Evolutionary conservation across 2,797 vertebrate species (phyloP).

Genomic region (Uromys caudimaculatus): DNA sequence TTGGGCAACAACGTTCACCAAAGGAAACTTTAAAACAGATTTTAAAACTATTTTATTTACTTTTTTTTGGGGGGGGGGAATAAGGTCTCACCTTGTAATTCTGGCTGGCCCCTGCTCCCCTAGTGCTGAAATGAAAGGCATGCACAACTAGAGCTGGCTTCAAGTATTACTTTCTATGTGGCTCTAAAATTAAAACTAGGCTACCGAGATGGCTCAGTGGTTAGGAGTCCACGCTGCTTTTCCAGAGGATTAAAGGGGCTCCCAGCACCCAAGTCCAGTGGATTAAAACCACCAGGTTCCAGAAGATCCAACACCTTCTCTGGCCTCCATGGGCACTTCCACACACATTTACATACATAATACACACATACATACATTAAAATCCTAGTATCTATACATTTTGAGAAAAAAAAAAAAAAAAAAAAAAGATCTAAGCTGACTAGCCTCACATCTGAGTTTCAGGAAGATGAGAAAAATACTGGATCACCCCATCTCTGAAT

Average conservation of each 20-base stretch:
- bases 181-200: slow-evolving; percentile 43
- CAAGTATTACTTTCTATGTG: slow-evolving; percentile 32
- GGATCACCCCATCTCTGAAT: not conserved
- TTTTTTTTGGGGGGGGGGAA: not conserved
- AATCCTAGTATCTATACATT: too few relatives aligned
- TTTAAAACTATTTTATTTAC: not conserved
- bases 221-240: not conserved
- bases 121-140: not conserved
- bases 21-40: not conserved
- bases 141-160: not conserved
- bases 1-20: not conserved
- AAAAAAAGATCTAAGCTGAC: not conserved
- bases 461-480: slow-evolving; percentile 22
- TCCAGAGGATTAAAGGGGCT: not conserved
- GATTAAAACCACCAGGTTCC: not conserved
- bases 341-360: not conserved
- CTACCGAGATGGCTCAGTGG: not conserved
- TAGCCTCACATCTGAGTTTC: not conserved
- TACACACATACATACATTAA: not conserved
- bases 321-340: not conserved
- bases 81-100: not conserved
- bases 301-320: not conserved
- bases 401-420: not conserved
- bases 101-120: not conserved
- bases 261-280: not conserved